These are phyloP conservation scores for Hyposoter didymator DNA, from an alignment of 2,888 invertebrate genomes.

Conservation along the genomic window DNA sequence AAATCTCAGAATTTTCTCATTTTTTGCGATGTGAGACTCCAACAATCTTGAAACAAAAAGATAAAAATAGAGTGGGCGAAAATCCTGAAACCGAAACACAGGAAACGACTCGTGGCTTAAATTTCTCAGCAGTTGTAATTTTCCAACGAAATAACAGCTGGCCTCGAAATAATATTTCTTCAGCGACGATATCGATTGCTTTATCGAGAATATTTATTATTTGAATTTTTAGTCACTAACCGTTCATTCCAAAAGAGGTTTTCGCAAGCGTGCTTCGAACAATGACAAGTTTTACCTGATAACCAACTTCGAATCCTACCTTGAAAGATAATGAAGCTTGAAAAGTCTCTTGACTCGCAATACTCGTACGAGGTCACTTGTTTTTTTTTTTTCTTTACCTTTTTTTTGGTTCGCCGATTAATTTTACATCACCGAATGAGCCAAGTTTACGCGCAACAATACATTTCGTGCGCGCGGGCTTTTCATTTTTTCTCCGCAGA, in stretches of 20 bases:
- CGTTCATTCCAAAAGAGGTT: conserved; percentile 2
- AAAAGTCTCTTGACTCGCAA: conserved; percentile 14
- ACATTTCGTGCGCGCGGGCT: neutral
- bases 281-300: conserved; percentile 19
- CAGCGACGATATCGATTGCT: conserved; percentile 23
- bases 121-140: neutral
- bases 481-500: neutral
- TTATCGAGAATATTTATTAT: conserved; percentile 9
- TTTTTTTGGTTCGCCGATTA: conserved; percentile 22
- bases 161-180: neutral
- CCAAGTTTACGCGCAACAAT: neutral
- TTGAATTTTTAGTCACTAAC: neutral
- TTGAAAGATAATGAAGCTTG: conserved; percentile 43
- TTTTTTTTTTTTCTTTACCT: neutral
- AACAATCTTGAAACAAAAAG: too few species aligned
- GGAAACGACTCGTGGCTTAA: neutral
- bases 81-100: neutral
- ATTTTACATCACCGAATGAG: neutral
- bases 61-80: neutral
- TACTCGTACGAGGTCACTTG: conserved; percentile 2
- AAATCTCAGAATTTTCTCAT: too few species aligned
- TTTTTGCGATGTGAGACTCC: too few species aligned
- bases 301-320: conserved; percentile 18
- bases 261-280: neutral
- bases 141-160: neutral